phyloP scores from a whole-genome alignment of 2,888 invertebrate genomes.

The Limnephilus lunatus region DNA sequence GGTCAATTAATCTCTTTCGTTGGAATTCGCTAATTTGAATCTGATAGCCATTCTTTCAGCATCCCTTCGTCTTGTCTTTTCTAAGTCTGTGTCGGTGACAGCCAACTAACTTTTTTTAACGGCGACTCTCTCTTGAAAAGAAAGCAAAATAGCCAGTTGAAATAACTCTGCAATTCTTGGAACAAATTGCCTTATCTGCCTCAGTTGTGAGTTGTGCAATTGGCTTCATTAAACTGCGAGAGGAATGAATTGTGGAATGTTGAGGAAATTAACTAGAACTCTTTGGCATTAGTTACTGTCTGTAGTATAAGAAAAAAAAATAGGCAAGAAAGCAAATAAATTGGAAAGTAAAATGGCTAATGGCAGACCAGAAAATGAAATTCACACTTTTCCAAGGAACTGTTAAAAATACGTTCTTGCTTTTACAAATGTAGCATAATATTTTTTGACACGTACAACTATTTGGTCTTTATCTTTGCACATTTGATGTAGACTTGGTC shows the following conservation, averaged over 20 bases:
- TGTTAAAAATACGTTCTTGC: too few species aligned
- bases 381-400: neutral
- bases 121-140: neutral
- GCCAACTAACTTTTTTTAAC: neutral
- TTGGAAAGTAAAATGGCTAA: neutral
- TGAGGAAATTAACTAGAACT: neutral
- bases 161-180: neutral
- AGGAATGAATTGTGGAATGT: neutral
- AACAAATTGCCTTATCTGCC: neutral
- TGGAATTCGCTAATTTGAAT: conserved; percentile 53
- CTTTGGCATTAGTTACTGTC: neutral
- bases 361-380: neutral
- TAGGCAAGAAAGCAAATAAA: neutral
- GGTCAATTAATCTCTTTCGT: conserved; percentile 49
- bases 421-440: too few species aligned
- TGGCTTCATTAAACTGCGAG: neutral
- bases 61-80: neutral
- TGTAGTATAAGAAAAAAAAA: neutral
- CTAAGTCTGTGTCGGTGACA: conserved; percentile 8
- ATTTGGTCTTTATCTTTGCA: too few species aligned
- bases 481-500: too few species aligned
- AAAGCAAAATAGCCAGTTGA: neutral
- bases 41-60: conserved; percentile 5
- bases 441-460: too few species aligned
- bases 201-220: neutral